Evolutionary conservation across 2,113 vertebrate genomes (phyloP), one percentile per base, ranked within the genome.

Genomic region (Synodontis membranacea): DNA sequence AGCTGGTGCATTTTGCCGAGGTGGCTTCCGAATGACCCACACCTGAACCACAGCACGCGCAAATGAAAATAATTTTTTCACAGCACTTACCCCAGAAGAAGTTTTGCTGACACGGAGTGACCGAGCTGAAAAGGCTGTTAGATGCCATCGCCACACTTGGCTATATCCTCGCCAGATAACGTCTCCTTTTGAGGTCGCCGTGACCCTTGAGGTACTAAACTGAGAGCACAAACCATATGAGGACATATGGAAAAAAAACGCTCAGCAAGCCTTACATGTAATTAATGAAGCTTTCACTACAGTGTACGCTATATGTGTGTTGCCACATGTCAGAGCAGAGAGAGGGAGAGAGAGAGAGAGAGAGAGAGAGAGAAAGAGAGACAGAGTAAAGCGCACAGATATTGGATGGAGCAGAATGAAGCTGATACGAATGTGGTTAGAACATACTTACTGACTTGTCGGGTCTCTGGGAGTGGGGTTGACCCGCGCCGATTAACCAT

Each of bases 401-500:
- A 97, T 97, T 96, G 95, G 96, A 97, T 94, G 96, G 95, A 96
- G 96, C 94, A 95, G 95, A 96, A 96, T 94, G 96, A 96, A 96
- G 96, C 95, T 96, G 96, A 96, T 96, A 95, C 95, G 96, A 93
- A 91, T 95, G 97, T 98, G 98, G 97, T 98, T 96, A 97, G 96
- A 96, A 95, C 95, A 94, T 96, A 98, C 97, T 99, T 98, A 99
- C 98, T 97, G 96, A 96, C 83, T 97, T 96, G 94, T 96, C 96
- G 96, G 96, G 96, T 97, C 97, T 97, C 95, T 96, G 96, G 97
- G 97, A 97, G 96, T 99, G 97, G 96, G 97, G 97, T 96, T 96
- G 97, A 98, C 97, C 97, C 96, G 96, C 94, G 95, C 96, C 96
- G 96, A 97, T 99, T 99, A 99, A 99, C 98, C 98, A 98, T 99